Base-by-base conservation (phyloP, 2,888 invertebrate genomes). In the Sisyra terminalis region DNA sequence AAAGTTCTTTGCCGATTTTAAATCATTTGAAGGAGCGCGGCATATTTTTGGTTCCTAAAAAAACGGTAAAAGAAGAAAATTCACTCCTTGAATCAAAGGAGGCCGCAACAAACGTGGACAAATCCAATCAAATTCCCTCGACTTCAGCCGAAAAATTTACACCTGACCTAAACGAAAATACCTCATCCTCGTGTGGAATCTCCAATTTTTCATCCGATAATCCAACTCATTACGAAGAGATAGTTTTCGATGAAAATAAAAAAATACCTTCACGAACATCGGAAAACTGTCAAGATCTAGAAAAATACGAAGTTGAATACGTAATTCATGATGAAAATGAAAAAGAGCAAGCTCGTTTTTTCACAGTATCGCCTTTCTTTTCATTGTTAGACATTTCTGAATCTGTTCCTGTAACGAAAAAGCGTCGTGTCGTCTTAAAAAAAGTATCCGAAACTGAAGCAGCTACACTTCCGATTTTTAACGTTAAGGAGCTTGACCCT, bases 11-110 rank as follows among this genome's bases (percentile, higher is more conserved):
- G 6, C 37, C 37, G 16, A 44, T 59, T 18, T 54, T 60, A 3
- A 51, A 54, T 44, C 57, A 50, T 36, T 48, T 60, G 34, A 56
- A 56, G 44, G 54, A 59, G 46, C 47, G 59, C 37, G 61, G 61
- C 3, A 60, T 61, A 38, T 56, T 57, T 50, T 50, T 61, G 31
- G 48, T 60, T 39, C 57, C 53, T 1, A 59, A 58, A 18, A 46
- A 45, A 45, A 24, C 16, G 13, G n/a, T 15, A 9, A 30, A 45
- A 41, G 8, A 17, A 35, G 8, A 4, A n/a, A n/a, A n/a, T n/a
- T n/a, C n/a, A n/a, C n/a, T n/a, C n/a, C n/a, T 24, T 7, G 24
- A 24, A 7, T 7, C 24, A 24, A 24, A 24, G 5, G 7, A 5
- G 7, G 24, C 3, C 24, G 3, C 24, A 7, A 24, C 3, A 24